Evolutionary conservation across 2,113 vertebrate genomes (phyloP).

Genomic region (Alaudala cheleensis): DNA sequence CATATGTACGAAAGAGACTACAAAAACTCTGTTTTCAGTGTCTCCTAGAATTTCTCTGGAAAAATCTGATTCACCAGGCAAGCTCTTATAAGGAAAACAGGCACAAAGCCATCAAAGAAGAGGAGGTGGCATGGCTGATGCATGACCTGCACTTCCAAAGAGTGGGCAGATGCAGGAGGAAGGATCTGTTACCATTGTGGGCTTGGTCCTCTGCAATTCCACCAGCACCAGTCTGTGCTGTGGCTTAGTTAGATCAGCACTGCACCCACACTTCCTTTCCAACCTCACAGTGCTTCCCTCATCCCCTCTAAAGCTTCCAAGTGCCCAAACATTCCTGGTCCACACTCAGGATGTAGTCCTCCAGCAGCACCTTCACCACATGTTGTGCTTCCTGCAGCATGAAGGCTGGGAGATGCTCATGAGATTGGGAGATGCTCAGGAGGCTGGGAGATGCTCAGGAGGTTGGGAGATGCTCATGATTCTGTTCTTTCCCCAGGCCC

Average conservation of each 20-base stretch:
- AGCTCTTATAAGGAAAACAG: not conserved
- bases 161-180: accelerated
- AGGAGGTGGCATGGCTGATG: not conserved
- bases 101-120: not conserved
- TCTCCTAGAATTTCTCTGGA: not conserved
- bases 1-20: not conserved
- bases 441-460: not conserved
- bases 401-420: not conserved
- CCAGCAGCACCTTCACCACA: not conserved
- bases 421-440: not conserved
- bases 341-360: not conserved
- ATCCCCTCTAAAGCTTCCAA: not conserved
- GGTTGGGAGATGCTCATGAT: too few species aligned
- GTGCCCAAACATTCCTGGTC: accelerated
- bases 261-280: not conserved
- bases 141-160: not conserved
- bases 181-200: accelerated
- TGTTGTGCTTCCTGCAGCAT: not conserved
- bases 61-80: not conserved
- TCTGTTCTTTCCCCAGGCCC: not conserved
- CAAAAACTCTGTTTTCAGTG: not conserved
- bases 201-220: not conserved
- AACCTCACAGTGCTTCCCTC: not conserved
- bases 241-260: not conserved
- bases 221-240: not conserved